Evolutionary conservation across 2,113 vertebrate genomes (phyloP), one percentile per base, ranked within the genome.

Genomic region (Thamnaconus septentrionalis): DNA sequence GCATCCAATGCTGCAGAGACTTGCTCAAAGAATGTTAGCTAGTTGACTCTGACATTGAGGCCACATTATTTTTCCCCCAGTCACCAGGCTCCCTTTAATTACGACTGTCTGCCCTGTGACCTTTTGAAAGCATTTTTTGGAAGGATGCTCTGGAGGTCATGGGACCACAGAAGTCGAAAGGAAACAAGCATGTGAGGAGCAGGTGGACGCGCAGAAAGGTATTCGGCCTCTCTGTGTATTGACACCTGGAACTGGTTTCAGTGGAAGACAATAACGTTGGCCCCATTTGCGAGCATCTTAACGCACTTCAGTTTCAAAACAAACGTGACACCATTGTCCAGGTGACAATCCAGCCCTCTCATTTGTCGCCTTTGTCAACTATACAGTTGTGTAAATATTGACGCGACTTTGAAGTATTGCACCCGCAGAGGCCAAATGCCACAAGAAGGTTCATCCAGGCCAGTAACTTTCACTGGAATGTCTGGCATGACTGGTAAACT

Each of bases 61-160:
- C 56, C 75, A 78, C 82, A 86, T 85, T 81, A 87, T 80, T 88
- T 31, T 72, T 71, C 63, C 65, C 62, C 53, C 59, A 61, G 75
- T 73, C 73, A 79, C 65, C 53, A 68, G 66, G 66, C 39, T 79
- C 85, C 83, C 82, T 91, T 80, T 89, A 88, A 92, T 91, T 90
- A 89, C 65, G 69, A 75, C 59, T 57, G 58, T 68, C 65, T 82
- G 80, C 90, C 83, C 71, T 79, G 3, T 82, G 80, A 87, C 78
- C 87, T 81, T 58, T 76, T 57, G 64, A 74, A 49, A 81, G 61
- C 66, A 73, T 80, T 66, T 65, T 66, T 65, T 31, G 71, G 65
- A 64, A 49, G 47, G 44, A 65, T 69, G 59, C 59, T 61, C 31
- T 61, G 45, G 58, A 69, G 72, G 52, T 80, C 62, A 78, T 45